Percentiles rank a stretch among this genome's conserved stretches.
Conservation (phyloP, 1,140 invertebrate species). For the Ruditapes philippinarum region DNA sequence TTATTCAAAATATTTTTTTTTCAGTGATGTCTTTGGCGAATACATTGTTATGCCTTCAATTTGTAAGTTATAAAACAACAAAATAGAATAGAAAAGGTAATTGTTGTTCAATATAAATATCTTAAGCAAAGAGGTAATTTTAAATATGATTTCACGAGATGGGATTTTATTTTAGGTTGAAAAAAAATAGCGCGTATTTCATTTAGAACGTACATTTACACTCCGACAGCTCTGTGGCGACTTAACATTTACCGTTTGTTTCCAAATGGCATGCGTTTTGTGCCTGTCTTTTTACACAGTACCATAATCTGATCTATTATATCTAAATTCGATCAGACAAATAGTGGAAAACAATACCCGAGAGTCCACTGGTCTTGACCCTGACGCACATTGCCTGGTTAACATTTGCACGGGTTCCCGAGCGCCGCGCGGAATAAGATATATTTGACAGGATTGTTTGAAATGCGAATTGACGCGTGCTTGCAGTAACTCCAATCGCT, state of each 20-base stretch:
- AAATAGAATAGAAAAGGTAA: no score
- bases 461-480: constrained; percentile 67
- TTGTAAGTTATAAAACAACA: no score
- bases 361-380: constrained; percentile 41
- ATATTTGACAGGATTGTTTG: constrained; percentile 64
- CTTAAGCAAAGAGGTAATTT: no score
- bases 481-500: constrained; percentile 35
- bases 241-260: background rate
- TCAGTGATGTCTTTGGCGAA: no score
- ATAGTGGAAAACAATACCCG: constrained; percentile 61
- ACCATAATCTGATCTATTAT: constrained; percentile 53
- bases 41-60: no score
- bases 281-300: constrained; percentile 13
- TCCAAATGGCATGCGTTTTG: background rate
- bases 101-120: no score
- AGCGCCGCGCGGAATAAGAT: constrained; percentile 50
- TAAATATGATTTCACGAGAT: no score
- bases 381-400: constrained; percentile 45
- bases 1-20: no score
- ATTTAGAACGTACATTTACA: no score
- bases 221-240: background rate
- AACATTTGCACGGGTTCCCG: constrained; percentile 60
- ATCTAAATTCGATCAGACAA: constrained; percentile 65
- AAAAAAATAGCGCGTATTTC: no score
- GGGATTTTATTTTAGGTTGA: no score